Base-by-base conservation (phyloP, 2,888 invertebrate genomes). In the Branchinecta sandiegonensis region DNA sequence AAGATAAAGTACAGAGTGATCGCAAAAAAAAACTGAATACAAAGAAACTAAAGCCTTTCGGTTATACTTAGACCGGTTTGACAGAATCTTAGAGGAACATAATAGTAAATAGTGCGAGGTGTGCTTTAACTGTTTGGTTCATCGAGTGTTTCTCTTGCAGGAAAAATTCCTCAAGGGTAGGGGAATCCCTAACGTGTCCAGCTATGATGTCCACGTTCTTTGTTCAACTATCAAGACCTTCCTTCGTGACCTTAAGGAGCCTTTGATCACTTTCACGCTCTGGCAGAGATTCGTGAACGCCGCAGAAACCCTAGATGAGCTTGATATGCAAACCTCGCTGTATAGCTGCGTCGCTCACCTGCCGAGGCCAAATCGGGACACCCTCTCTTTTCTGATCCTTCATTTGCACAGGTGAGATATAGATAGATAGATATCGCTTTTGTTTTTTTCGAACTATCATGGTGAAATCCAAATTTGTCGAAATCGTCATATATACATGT, bases 191-290 rank as follows among this genome's bases (percentile, higher is more conserved):
- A 87, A 86, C 74, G 81, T 97, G 50, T 70, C 72, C 14, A 71
- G 74, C 12, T 72, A 74, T 56, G 91, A 99, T 77, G 82, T 95
- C 47, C 87, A 95, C 78, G 89, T 89, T 0, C 81, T 99, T 48
- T 94, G 95, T 78, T 92, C 95, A 65, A 90, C 91, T 71, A 82
- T 99, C 65, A 99, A 97, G 80, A 90, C 93, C 79, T 99, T 99
- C 79, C 81, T 99, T 69, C 85, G 93, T 8, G 85, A 86, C 0
- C 81, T 99, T 46, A 86, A 86, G 68, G 97, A 99, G 77, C 93
- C 97, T 0, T 80, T 99, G 0, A 85, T 96, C 69, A 91, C 94
- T 0, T 83, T 82, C 66, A 82, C 84, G 14, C 82, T 91, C 67
- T 91, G 93, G 90, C 83, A 83, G 37, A 87, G 89, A 77, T 93